Base-by-base conservation (phyloP, 2,113 vertebrate species). In the Strix uralensis region DNA sequence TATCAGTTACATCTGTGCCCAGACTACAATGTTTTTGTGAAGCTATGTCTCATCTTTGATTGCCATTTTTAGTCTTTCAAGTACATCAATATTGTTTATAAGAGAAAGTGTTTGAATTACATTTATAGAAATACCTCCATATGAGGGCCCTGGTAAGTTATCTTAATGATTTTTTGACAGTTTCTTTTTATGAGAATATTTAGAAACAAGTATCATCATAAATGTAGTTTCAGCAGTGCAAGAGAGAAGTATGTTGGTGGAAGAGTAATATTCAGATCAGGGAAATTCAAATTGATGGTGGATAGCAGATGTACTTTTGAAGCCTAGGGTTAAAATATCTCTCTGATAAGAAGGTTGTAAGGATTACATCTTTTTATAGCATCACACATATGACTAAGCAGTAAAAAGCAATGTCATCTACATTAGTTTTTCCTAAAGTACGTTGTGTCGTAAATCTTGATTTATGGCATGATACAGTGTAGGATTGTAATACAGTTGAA, bases 341-440 rank as follows among this genome's bases (percentile, higher is more conserved):
- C 61, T 82, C 81, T 81, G 59, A 47, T 93, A 88, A 94, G 79
- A 90, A 88, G 80, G 81, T 78, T 94, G 67, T 63, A 88, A 93
- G 80, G 72, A 83, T 96, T 96, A 52, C 34, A 40, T 71, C 65
- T 88, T 86, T 88, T 95, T 93, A 84, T 94, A 83, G 72, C 38
- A 78, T 84, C 57, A 78, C 59, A 71, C 40, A 23, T 84, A 92
- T 95, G 88, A 88, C 82, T 95, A 81, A 95, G 72, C 75, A 89
- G 72, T 74, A 90, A 86, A 90, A 84, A 71, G 16, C 61, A 59
- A 63, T 89, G 36, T 10, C 4, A 88, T 67, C 16, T 38, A 44
- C 25, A 16, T 77, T 67, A 18, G 42, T 89, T 67, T 71, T 67
- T 57, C 49, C 57, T 75, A 20, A 89, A 69, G 61, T 74, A 79